A percentile compares a stretch with the other conserved stretches of the same genome.
Evolutionary conservation across 2,113 vertebrate genomes (phyloP).

Genomic region (Anguilla japonica): DNA sequence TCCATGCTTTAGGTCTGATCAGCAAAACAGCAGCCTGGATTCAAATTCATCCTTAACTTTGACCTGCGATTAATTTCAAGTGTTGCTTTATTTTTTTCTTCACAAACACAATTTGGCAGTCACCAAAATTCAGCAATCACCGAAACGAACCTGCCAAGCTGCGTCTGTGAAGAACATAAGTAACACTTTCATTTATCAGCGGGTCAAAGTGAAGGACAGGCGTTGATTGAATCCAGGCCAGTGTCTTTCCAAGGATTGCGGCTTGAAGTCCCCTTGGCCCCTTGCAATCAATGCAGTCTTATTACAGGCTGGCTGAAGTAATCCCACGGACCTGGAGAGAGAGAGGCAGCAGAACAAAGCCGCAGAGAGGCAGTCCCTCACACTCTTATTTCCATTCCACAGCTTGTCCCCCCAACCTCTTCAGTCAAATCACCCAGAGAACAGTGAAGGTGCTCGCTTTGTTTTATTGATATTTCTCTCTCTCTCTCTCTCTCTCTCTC

Average conservation of each 20-base stretch:
- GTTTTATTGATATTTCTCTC: not conserved
- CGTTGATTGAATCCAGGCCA: slow-evolving; percentile 24
- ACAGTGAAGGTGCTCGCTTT: not conserved
- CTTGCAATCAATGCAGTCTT: slow-evolving; percentile 11
- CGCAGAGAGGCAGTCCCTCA: slow-evolving; percentile 18
- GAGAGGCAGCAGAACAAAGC: slow-evolving; percentile 11
- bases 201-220: too few relatives aligned
- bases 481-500: not conserved
- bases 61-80: too few relatives aligned
- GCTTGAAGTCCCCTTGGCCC: slow-evolving; percentile 25
- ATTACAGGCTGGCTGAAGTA: slow-evolving; percentile 1
- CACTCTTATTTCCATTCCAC: slow-evolving; percentile 17
- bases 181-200: too few relatives aligned
- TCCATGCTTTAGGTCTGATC: slow-evolving; percentile 42
- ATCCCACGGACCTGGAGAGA: slow-evolving; percentile 11
- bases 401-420: not conserved
- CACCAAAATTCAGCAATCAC: too few relatives aligned
- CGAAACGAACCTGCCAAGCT: too few relatives aligned
- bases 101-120: too few relatives aligned
- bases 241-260: slow-evolving; percentile 45
- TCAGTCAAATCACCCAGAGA: not conserved
- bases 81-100: too few relatives aligned
- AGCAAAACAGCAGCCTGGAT: slow-evolving; percentile 15
- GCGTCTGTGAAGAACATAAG: too few relatives aligned
- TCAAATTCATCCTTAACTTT: too few relatives aligned